These are phyloP conservation scores for Ophiothrix spiculata DNA, from an alignment of 35 echinoderm and acorn worm genomes.

Conservation along the genomic window DNA sequence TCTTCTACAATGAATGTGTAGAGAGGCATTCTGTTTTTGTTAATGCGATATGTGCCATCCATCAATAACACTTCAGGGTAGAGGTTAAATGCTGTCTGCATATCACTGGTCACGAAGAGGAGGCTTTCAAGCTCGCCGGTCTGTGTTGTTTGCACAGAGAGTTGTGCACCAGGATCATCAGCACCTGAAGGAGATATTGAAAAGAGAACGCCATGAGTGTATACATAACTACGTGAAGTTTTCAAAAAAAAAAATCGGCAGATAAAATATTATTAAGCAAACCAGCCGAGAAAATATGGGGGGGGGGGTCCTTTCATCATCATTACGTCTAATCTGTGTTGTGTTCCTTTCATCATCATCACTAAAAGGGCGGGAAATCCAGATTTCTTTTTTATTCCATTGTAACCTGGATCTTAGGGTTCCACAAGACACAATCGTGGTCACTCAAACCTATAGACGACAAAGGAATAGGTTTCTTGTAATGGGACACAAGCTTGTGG, in stretches of 20 bases:
- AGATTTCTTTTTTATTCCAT: no score
- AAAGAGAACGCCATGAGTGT: not conserved
- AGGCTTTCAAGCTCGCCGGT: not conserved
- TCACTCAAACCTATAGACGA: no score
- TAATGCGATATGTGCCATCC: not conserved
- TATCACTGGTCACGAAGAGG: not conserved
- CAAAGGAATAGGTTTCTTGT: no score
- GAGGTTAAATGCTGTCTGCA: not conserved
- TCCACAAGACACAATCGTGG: no score
- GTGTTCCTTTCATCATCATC: no score
- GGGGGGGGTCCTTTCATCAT: no score
- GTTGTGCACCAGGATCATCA: not conserved
- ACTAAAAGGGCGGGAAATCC: no score
- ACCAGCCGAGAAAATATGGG: no score
- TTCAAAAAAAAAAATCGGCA: not conserved
- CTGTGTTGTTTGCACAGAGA: not conserved
- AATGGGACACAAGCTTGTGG: no score
- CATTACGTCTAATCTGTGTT: no score
- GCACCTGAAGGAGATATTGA: not conserved
- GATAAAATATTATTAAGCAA: no score
- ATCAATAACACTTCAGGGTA: not conserved
- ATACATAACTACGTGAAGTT: not conserved
- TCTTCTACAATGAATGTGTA: not conserved
- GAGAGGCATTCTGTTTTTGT: not conserved
- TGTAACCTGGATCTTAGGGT: no score